Conservation (phyloP, 2,113 vertebrate genomes). For the Malurus alboscapulatus region DNA sequence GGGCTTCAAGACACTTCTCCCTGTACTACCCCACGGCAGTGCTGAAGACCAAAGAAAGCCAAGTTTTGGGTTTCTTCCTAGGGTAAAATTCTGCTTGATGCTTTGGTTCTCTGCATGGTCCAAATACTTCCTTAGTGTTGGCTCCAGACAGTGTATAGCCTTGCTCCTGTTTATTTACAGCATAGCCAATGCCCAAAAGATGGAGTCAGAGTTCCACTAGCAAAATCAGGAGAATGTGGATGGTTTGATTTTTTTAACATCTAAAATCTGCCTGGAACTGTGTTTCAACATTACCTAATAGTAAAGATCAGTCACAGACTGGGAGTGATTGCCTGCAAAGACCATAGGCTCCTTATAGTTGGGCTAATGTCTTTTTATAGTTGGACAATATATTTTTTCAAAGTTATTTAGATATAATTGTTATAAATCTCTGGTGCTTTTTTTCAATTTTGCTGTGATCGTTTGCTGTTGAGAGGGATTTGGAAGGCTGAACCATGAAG, state of each 20-base stretch:
- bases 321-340: neutral
- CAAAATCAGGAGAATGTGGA: neutral
- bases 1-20: neutral
- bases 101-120: neutral
- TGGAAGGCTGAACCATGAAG: neutral
- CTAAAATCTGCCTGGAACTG: fast-evolving
- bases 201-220: constrained; percentile 11
- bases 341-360: neutral
- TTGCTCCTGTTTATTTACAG: neutral
- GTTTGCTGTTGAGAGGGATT: neutral
- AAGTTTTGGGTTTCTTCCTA: neutral
- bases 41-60: neutral
- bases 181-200: neutral
- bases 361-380: neutral
- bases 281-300: neutral
- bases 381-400: neutral
- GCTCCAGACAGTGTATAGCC: neutral
- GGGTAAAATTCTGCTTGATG: neutral
- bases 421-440: neutral
- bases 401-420: neutral
- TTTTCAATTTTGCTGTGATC: neutral
- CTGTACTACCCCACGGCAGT: neutral
- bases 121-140: neutral
- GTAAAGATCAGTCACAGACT: neutral
- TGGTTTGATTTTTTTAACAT: neutral